These are phyloP conservation scores for Perccottus glenii DNA, from an alignment of 2,113 vertebrate species.

Conservation along the genomic window DNA sequence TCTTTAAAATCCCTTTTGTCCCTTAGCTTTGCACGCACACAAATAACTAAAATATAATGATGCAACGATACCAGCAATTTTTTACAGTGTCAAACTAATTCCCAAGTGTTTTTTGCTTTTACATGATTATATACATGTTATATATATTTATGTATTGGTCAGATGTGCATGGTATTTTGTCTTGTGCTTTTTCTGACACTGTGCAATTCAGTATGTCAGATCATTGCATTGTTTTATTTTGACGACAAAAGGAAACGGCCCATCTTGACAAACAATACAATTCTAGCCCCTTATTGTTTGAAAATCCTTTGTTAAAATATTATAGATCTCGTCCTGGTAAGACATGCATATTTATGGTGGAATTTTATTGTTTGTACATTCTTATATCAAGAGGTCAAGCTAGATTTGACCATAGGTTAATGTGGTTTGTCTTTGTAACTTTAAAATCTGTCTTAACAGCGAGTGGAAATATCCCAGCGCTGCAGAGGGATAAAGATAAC, in stretches of 20 bases:
- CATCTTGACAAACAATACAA: too few species aligned
- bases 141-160: background rate
- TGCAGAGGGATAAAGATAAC: constrained; percentile 98
- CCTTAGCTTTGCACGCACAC: constrained; percentile 22
- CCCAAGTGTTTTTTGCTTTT: constrained; percentile 6
- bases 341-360: constrained; percentile 4
- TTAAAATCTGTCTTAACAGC: constrained; percentile 76
- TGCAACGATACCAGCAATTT: constrained; percentile 6
- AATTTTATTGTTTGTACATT: constrained; percentile 27
- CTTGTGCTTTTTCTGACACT: background rate
- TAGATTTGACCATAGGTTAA: constrained; percentile 6
- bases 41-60: constrained; percentile 11
- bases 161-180: constrained; percentile 5
- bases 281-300: too few species aligned
- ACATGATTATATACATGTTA: background rate
- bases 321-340: constrained; percentile 8
- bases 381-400: constrained; percentile 17
- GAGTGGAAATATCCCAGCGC: constrained; percentile 92
- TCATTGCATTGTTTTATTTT: constrained; percentile 11
- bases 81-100: background rate
- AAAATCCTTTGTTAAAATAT: background rate
- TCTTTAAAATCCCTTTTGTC: constrained; percentile 27
- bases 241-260: constrained; percentile 4
- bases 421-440: constrained; percentile 7
- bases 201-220: background rate